Evolutionary conservation across 2,888 invertebrate species (phyloP).

Genomic region (Eristalinus aeneus): DNA sequence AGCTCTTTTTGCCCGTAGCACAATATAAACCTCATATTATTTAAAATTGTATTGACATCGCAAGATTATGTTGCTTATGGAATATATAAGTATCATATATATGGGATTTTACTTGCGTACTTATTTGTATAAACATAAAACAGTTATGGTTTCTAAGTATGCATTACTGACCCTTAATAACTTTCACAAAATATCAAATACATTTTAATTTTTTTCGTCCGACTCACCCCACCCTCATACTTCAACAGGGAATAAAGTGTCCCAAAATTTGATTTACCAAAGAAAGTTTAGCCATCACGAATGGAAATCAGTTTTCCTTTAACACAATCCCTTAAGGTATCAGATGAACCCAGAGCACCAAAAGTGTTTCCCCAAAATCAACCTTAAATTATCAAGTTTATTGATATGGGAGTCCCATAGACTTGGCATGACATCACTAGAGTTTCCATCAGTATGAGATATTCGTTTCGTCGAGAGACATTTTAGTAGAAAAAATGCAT

Average conservation of each 20-base stretch:
- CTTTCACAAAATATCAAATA: background rate
- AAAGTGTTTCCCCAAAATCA: constrained; percentile 6
- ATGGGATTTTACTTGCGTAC: too few relatives aligned
- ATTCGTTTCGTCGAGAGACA: background rate
- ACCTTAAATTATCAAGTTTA: constrained; percentile 5
- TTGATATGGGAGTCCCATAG: background rate
- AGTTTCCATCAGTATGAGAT: background rate
- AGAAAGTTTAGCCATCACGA: background rate
- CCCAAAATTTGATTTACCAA: constrained; percentile 1
- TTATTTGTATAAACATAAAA: too few relatives aligned
- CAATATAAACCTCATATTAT: too few relatives aligned
- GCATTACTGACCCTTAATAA: too few relatives aligned
- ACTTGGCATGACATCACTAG: background rate
- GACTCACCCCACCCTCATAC: background rate
- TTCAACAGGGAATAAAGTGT: background rate
- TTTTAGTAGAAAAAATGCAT: background rate
- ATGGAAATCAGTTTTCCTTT: background rate
- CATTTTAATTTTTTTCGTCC: background rate
- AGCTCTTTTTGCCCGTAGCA: too few relatives aligned
- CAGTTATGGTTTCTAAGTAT: too few relatives aligned
- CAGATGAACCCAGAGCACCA: background rate
- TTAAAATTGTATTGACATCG: too few relatives aligned
- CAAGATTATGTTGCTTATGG: too few relatives aligned
- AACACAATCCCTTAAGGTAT: background rate
- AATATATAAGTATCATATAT: too few relatives aligned